Conservation (phyloP, 1,140 invertebrate species). For the Panagrolaimus sp. region DNA sequence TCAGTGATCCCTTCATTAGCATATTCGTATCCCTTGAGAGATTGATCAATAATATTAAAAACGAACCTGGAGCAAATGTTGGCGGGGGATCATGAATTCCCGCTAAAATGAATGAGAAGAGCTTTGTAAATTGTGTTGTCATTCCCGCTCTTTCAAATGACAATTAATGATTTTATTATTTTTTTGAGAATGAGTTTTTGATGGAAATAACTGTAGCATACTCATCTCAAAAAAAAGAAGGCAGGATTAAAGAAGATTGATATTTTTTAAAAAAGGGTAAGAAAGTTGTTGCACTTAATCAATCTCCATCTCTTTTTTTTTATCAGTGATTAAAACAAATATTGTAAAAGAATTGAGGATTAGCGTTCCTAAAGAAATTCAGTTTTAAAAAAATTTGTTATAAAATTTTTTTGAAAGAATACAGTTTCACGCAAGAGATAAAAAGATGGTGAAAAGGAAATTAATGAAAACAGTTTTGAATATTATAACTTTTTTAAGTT, state of each 20-base stretch:
- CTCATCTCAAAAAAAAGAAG: neutral
- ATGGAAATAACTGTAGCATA: too few relatives aligned
- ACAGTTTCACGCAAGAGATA: too few relatives aligned
- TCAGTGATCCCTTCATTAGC: neutral
- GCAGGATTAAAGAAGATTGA: neutral
- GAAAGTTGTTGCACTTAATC: neutral
- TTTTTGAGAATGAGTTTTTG: neutral
- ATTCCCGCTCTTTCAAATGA: conserved; percentile 30
- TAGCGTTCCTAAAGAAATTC: too few relatives aligned
- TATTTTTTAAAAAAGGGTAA: neutral
- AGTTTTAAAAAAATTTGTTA: too few relatives aligned
- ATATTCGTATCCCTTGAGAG: neutral
- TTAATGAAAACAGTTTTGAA: too few relatives aligned
- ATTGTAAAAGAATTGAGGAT: too few relatives aligned
- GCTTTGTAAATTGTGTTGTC: conserved; percentile 59
- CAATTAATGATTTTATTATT: neutral
- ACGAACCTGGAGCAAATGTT: conserved; percentile 27
- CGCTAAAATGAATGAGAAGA: conserved; percentile 59
- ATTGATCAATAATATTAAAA: neutral
- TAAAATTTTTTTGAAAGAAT: too few relatives aligned
- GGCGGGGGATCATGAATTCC: conserved; percentile 56
- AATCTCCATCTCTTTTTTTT: too few relatives aligned
- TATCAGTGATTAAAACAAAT: too few relatives aligned
- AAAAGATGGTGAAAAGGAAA: too few relatives aligned
- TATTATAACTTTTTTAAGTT: too few relatives aligned